A percentile compares a stretch with the other conserved stretches of the same genome.
Evolutionary conservation across 2,888 invertebrate genomes (phyloP).

Genomic region (Dione juno): DNA sequence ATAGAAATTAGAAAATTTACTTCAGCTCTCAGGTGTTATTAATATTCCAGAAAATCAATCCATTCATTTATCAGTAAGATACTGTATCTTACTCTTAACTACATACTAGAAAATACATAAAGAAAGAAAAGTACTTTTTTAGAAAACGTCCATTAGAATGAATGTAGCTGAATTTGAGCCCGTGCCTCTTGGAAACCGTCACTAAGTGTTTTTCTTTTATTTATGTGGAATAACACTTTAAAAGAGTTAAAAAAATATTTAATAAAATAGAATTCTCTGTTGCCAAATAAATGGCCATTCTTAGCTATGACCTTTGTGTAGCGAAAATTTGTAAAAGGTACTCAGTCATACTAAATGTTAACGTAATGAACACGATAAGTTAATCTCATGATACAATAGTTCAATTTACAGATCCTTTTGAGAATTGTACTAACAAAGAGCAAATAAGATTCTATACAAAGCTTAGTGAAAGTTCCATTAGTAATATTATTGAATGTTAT

Average conservation of each 20-base stretch:
- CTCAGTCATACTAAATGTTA: background rate
- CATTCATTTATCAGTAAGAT: too few relatives aligned
- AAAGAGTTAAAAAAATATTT: background rate
- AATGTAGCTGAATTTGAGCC: too few relatives aligned
- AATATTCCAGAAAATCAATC: background rate
- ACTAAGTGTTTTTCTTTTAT: too few relatives aligned
- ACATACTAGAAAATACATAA: background rate
- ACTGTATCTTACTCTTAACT: too few relatives aligned
- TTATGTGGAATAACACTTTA: too few relatives aligned
- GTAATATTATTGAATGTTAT: conserved; percentile 21
- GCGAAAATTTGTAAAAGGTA: background rate
- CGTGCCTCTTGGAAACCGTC: too few relatives aligned
- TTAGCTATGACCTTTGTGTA: too few relatives aligned
- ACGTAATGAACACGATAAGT: conserved; percentile 9
- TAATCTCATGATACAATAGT: conserved; percentile 17
- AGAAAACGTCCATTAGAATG: too few relatives aligned
- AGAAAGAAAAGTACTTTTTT: background rate
- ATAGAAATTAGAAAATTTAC: conserved; percentile 71
- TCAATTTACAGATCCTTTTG: conserved; percentile 20
- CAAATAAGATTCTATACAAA: conserved; percentile 13
- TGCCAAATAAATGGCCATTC: background rate
- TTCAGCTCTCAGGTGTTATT: too few relatives aligned
- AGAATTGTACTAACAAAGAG: conserved; percentile 17
- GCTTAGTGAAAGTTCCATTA: conserved; percentile 31
- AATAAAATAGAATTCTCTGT: background rate